Evolutionary conservation across 1,140 invertebrate species (phyloP).

Genomic region (Calephelis nemesis): DNA sequence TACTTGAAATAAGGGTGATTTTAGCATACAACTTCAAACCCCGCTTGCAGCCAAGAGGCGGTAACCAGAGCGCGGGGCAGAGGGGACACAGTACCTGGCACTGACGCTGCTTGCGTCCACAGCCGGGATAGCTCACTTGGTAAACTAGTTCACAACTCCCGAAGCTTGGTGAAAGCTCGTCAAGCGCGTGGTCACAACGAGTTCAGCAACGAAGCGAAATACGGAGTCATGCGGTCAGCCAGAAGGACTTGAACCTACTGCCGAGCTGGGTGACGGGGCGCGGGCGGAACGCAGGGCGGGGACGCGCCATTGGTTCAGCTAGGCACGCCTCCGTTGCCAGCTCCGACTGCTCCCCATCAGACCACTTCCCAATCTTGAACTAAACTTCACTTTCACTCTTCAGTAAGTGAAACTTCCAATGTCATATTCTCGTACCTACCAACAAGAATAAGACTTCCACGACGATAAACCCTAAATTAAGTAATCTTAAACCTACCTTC

Average conservation of each 20-base stretch:
- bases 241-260: slow-evolving; percentile 80
- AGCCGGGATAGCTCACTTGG: slow-evolving; percentile 57
- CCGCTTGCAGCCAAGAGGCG: slow-evolving; percentile 48
- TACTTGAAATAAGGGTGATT: slow-evolving; percentile 31
- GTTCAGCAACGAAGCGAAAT: slow-evolving; percentile 78
- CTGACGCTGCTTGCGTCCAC: slow-evolving; percentile 44
- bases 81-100: slow-evolving; percentile 33
- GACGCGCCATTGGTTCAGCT: slow-evolving; percentile 67
- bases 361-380: slow-evolving; percentile 43
- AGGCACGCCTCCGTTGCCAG: slow-evolving; percentile 66
- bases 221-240: slow-evolving; percentile 80
- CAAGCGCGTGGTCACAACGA: slow-evolving; percentile 74
- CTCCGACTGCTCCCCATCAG: slow-evolving; percentile 38
- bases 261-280: slow-evolving; percentile 60
- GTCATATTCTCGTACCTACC: no score
- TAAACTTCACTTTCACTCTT: slow-evolving; percentile 28
- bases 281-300: slow-evolving; percentile 62
- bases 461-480: no score
- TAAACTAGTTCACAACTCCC: slow-evolving; percentile 56
- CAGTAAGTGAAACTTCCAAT: no score
- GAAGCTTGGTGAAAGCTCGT: slow-evolving; percentile 60
- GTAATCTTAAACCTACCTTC: slow-evolving; percentile 39
- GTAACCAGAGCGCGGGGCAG: slow-evolving; percentile 41
- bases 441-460: no score
- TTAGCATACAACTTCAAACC: slow-evolving; percentile 51